These are phyloP conservation scores for Macropodus opercularis DNA, from an alignment of 2,797 vertebrate species.

Conservation along the genomic window DNA sequence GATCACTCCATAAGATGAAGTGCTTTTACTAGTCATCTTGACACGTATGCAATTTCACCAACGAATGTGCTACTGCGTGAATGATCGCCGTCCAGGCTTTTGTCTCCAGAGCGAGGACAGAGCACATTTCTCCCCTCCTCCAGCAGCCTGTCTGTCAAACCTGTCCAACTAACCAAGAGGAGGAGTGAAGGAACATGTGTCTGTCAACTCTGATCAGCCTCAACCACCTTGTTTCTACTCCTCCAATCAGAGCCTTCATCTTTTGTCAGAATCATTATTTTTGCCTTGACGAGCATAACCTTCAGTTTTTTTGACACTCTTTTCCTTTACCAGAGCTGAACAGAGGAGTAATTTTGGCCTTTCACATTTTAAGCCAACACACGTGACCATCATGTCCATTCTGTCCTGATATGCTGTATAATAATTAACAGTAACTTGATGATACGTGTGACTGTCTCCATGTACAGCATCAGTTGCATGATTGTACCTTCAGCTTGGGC, in stretches of 20 bases:
- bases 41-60: slow-evolving; percentile 44
- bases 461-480: slow-evolving; percentile 10
- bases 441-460: background rate
- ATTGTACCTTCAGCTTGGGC: slow-evolving; percentile 94
- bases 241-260: slow-evolving; percentile 42
- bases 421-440: slow-evolving; percentile 3
- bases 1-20: slow-evolving; percentile 40
- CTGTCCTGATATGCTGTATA: background rate
- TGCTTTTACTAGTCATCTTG: slow-evolving; percentile 42
- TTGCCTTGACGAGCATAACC: slow-evolving; percentile 6
- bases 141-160: slow-evolving; percentile 41
- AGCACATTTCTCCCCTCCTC: slow-evolving; percentile 17
- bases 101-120: slow-evolving; percentile 15
- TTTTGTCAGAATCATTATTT: slow-evolving; percentile 54
- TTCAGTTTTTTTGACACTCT: no score
- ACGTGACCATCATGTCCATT: background rate
- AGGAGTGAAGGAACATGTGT: slow-evolving; percentile 5
- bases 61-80: slow-evolving; percentile 50
- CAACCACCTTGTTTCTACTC: slow-evolving; percentile 48
- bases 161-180: slow-evolving; percentile 16
- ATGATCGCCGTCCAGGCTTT: slow-evolving; percentile 26
- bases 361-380: background rate
- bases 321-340: no score
- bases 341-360: background rate
- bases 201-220: slow-evolving; percentile 56